Percentiles rank a stretch among this genome's conserved stretches.
Conservation (phyloP, 1,140 invertebrate species). For the Drosophila serrata region DNA sequence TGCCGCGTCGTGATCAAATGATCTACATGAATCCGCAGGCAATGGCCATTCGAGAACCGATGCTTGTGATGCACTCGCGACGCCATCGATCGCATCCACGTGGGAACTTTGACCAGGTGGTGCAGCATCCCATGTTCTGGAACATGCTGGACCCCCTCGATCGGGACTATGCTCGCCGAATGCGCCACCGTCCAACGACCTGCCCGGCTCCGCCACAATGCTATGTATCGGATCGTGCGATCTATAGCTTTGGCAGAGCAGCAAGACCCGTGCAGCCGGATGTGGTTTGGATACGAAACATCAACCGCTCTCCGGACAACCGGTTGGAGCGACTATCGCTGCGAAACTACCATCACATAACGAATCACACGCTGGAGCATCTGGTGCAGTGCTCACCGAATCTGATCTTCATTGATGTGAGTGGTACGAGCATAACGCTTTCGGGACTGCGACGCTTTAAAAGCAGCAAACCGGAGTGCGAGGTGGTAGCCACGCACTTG, state of each 20-base stretch:
- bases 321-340: conserved; percentile 82
- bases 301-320: conserved; percentile 72
- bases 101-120: conserved; percentile 65
- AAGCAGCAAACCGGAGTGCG: conserved; percentile 86
- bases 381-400: conserved; percentile 87
- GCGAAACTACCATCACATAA: conserved; percentile 88
- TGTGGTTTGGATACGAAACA: conserved; percentile 81
- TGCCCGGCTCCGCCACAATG: conserved; percentile 31
- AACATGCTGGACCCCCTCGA: conserved; percentile 77
- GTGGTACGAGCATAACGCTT: conserved; percentile 87
- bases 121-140: conserved; percentile 79
- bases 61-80: conserved; percentile 45
- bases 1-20: conserved; percentile 74
- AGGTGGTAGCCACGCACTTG: conserved; percentile 86
- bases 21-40: conserved; percentile 69
- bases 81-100: conserved; percentile 50
- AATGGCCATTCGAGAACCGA: conserved; percentile 31
- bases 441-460: conserved; percentile 87
- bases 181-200: conserved; percentile 23
- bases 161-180: conserved; percentile 36
- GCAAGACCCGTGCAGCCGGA: conserved; percentile 68
- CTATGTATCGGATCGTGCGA: conserved; percentile 74
- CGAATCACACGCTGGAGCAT: conserved; percentile 88
- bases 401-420: conserved; percentile 88
- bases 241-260: conserved; percentile 79